Conservation (phyloP, 2,888 invertebrate genomes). For the Tachina grossa region DNA sequence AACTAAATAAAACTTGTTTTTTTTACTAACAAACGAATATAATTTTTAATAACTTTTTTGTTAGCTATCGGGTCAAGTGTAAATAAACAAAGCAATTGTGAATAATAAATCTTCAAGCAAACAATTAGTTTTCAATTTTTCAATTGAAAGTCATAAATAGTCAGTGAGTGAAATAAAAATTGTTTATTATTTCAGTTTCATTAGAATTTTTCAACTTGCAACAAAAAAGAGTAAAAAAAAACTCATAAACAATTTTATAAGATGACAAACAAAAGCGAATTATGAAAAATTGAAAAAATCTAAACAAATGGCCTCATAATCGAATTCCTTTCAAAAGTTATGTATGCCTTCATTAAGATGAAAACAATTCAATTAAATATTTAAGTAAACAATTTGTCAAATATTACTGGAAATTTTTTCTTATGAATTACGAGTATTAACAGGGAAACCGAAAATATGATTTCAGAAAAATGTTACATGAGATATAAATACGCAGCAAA, state of each 20-base stretch:
- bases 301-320: neutral
- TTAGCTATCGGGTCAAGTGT: slow-evolving; percentile 47
- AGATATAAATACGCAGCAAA: no score
- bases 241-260: slow-evolving; percentile 4
- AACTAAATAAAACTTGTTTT: slow-evolving; percentile 11
- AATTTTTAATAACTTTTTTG: neutral
- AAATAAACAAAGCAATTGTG: slow-evolving; percentile 44
- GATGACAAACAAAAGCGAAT: slow-evolving; percentile 21
- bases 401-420: no score
- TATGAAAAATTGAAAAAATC: neutral
- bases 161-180: slow-evolving; percentile 9
- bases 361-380: neutral
- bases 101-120: slow-evolving; percentile 39
- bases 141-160: slow-evolving; percentile 1
- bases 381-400: neutral
- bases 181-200: slow-evolving; percentile 46
- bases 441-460: no score
- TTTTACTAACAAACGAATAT: neutral
- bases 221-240: neutral
- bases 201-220: slow-evolving; percentile 9
- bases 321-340: neutral
- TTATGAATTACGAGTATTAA: no score
- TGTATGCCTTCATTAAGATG: neutral
- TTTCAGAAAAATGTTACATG: no score
- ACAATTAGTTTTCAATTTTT: slow-evolving; percentile 9